Evolutionary conservation across 2,797 vertebrate species (phyloP), one percentile per base, ranked within the genome.

Genomic region (Heteromormyrus szaboi): DNA sequence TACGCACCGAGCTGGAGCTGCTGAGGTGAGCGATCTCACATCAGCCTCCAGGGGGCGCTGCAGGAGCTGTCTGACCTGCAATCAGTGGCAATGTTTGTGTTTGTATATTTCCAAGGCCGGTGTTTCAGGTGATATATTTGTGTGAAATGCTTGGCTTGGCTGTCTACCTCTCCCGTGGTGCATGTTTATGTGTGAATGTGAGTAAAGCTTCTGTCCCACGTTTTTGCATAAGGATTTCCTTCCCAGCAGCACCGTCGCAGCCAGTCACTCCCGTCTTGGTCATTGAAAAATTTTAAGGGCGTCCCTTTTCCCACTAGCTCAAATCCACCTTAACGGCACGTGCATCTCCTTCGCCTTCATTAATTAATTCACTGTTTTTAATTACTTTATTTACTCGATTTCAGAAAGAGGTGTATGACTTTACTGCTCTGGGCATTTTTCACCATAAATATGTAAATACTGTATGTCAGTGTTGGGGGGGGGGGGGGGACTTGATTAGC

Each of bases 1-100:
- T 98, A 0, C 96, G 96, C 68, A 95, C 96, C 0, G 97, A 98
- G 87, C 94, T 98, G 89, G 96, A 98, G 65, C 92, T 97, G 79
- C 95, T 98, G 37, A 96, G 97, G 97, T 97, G 94, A 84, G 59
- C 19, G 88, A 7, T 1, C 8, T 50, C 50, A 7, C n/a, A 2
- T 19, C 44, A 8, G 76, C 54, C 79, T 17, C 3, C 22, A n/a
- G 54, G 81, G 29, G 41, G 37, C 2, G 51, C 53, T 48, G 51
- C 65, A 8, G 33, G 68, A 54, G 29, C 65, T 9, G 29, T 72
- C 29, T 44, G 6, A 44, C 17, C 76, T 44, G 41, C 76, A 46
- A 8, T 81, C 76, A n/a, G 17, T 17, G 68, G 33, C 68, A 17
- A 2, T 41, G 33, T 37, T 37, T 72, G 14, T 79, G 72, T 9